Conservation (phyloP, 2,888 invertebrate genomes). For the Caenorhabditis wallacei region DNA sequence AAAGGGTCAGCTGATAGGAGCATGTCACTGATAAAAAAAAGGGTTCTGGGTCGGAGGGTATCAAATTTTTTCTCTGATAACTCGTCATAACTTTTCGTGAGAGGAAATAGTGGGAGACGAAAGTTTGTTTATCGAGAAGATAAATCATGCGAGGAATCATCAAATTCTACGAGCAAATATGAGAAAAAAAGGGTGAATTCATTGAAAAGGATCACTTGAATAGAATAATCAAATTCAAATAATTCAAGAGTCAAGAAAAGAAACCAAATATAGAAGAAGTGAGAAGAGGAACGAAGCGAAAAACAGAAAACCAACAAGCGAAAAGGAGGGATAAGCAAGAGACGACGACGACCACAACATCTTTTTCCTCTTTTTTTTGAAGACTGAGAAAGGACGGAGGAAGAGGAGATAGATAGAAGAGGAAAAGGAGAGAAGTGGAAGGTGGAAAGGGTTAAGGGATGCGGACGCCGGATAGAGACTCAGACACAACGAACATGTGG, state of each 20-base stretch:
- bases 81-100: slow-evolving; percentile 21
- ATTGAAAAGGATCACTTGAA: slow-evolving; percentile 4
- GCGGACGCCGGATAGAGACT: slow-evolving; percentile 46
- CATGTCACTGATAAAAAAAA: slow-evolving; percentile 51
- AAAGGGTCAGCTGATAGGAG: slow-evolving; percentile 45
- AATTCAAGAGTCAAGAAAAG: slow-evolving; percentile 6
- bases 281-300: slow-evolving; percentile 21
- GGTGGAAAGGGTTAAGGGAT: slow-evolving; percentile 22
- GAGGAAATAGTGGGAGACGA: neutral
- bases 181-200: slow-evolving; percentile 27
- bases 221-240: slow-evolving; percentile 26
- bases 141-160: slow-evolving; percentile 44
- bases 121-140: slow-evolving; percentile 50
- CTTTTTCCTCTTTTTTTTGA: slow-evolving; percentile 39
- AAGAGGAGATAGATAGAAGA: slow-evolving; percentile 24
- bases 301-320: slow-evolving; percentile 61
- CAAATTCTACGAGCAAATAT: slow-evolving; percentile 46
- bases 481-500: slow-evolving; percentile 58
- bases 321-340: slow-evolving; percentile 51
- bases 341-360: slow-evolving; percentile 50
- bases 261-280: slow-evolving; percentile 19
- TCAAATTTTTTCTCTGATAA: slow-evolving; percentile 41
- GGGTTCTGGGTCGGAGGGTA: slow-evolving; percentile 35
- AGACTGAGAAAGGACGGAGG: slow-evolving; percentile 41
- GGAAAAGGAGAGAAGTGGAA: slow-evolving; percentile 22